phyloP scores from a whole-genome alignment of 2,797 vertebrate species.

The Tachyglossus aculeatus region DNA sequence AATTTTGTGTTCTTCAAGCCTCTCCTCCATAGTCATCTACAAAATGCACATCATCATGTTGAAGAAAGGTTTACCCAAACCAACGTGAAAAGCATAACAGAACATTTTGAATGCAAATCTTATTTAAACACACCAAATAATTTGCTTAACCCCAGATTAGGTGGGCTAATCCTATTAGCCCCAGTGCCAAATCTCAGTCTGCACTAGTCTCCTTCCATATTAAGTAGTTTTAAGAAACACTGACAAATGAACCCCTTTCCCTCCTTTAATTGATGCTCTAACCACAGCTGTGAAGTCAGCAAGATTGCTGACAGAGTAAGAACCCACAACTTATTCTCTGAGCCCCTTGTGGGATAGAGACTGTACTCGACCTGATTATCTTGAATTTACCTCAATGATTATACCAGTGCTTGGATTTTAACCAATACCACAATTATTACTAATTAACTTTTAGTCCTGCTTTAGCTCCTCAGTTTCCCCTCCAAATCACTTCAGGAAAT shows the following conservation, averaged over 20 bases:
- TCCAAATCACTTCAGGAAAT: no score
- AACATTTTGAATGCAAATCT: background rate
- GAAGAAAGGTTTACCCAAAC: background rate
- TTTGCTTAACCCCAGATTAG: background rate
- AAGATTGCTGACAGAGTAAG: no score
- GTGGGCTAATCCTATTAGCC: background rate
- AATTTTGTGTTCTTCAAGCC: background rate
- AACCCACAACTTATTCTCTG: no score
- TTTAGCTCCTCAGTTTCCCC: no score
- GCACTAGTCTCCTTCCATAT: background rate
- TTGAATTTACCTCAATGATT: no score
- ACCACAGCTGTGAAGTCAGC: background rate
- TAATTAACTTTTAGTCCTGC: no score
- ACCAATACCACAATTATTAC: no score
- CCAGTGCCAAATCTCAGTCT: background rate
- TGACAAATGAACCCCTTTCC: background rate
- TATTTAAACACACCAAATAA: background rate
- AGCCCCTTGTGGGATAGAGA: no score
- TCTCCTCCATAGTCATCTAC: background rate
- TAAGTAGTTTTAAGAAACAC: background rate
- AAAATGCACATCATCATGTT: background rate
- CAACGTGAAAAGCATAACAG: background rate
- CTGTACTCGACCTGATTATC: no score
- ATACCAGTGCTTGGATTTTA: no score
- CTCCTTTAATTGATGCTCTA: background rate